Base-by-base conservation (phyloP, 2,888 invertebrate species). In the Eristalinus aeneus region DNA sequence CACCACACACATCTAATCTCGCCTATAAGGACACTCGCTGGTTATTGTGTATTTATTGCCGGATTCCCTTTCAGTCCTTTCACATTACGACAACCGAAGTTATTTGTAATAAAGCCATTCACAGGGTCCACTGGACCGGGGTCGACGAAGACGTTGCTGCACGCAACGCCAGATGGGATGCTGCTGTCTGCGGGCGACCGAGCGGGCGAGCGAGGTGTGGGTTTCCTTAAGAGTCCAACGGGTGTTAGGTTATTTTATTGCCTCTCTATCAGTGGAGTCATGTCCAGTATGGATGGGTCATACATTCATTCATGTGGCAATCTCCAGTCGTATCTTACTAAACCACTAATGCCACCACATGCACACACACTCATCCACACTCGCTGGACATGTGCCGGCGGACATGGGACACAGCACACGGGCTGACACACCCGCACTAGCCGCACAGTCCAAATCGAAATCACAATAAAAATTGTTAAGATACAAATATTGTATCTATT, bases 271-370 rank as follows among this genome's bases (percentile, higher is more conserved):
- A 79, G 32, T 16, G 65, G 60, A 79, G 72, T 79, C 72, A 79
- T 79, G 79, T 79, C 67, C 79, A 67, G 39, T 73, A 79, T 67
- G 54, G 72, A 79, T 61, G 79, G 79, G 79, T 67, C 60, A 79
- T 79, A 79, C 79, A 79, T 79, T 79, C 72, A 79, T 79, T 79
- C 79, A 79, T 79, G 72, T 79, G 79, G 79, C 72, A 60, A 72
- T 67, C 79, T 79, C 79, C 16, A 72, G 58, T 73, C 67, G 67
- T 73, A 79, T 73, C 72, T 79, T 73, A 67, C 72, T 36, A 54
- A 54, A 67, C 79, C 79, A 79, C 78, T 78, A 78, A 78, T 65
- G 34, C 79, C 67, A 23, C 34, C 34, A 53, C 20, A 53, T 46
- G n/a, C 22, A 12, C 32, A 46, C 46, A 16, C 46, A 46, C 34